Evolutionary conservation across 2,797 vertebrate species (phyloP), one percentile per base, ranked within the genome.

Genomic region (Platalea minor): DNA sequence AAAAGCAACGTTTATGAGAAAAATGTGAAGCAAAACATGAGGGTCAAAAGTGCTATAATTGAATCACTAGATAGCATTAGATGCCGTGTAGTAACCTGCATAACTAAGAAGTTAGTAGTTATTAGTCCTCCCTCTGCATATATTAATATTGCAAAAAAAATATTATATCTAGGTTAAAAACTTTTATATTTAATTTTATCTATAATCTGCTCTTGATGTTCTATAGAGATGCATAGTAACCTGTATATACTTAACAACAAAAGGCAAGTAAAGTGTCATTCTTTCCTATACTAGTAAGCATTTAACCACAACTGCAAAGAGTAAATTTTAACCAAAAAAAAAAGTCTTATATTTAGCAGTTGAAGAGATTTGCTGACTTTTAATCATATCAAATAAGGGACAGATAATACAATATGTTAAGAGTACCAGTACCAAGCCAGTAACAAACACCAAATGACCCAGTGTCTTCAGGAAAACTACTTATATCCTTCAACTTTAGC

Each of bases 1-100:
- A 53, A 94, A 91, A 93, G 70, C 70, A 96, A 93, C 87, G 85
- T 97, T 96, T 95, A 91, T 64, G 90, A 95, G 91, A 96, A 97
- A 96, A 96, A 94, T 63, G 76, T 39, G 57, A 90, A 92, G 68
- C 70, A 93, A 94, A 97, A 79, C 23, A 68, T 87, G 35, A 86
- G 28, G 29, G 69, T 91, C 61, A 73, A 83, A 95, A 92, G 37
- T 26, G 56, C 61, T 69, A 53, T 43, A 54, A 93, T 23, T 28
- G 94, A 93, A 95, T 86, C 53, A 81, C 35, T 65, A 63, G 74
- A 80, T 16, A 63, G 73, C 37, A 96, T 81, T 56, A 94, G 61
- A 57, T 8, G 65, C 75, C 50, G 13, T 26, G 70, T 17, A 87
- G 74, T 74, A 82, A 88, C 88, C 74, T 69, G 35, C 37, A 57